Evolutionary conservation across 2,888 invertebrate genomes (phyloP), one percentile per base, ranked within the genome.

Genomic region (Pyrrhia umbra): DNA sequence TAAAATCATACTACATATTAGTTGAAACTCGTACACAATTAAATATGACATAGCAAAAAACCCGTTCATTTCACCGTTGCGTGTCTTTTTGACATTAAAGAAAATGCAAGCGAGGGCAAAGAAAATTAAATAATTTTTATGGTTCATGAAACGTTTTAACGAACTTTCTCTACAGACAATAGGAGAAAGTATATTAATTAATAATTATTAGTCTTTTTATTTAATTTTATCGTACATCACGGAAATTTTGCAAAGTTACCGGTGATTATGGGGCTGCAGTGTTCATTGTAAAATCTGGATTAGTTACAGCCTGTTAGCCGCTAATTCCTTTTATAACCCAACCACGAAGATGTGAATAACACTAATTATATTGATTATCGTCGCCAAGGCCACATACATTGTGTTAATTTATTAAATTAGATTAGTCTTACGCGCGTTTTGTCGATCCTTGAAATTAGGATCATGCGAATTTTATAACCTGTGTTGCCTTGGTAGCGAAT

Each of bases 151-250:
- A 54, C 55, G 20, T 54, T 65, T 16, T 23, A 45, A 64, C 18
- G n/a, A 23, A 61, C 62, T 78, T 67, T 79, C 60, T 62, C 49
- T 6, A 39, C 4, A 27, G n/a, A 25, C 55, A 56, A 49, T 62
- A 13, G 25, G 45, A 46, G 80, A 80, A 77, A 77, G 74, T 65
- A 54, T 46, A 63, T 60, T 60, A 46, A 43, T 49, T 64, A 45
- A 39, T 63, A 70, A 79, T 70, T 71, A 63, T 64, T 51, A 25
- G 21, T 37, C 8, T 9, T 34, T 34, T n/a, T 30, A 49, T 62
- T 42, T 6, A 50, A 40, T 62, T 70, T 66, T 63, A 63, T 45
- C 61, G 56, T 6, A 23, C 6, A 69, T 55, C 51, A 43, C 46
- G 59, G 57, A 51, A 63, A 61, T 34, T 23, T 46, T 23, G 49